These are phyloP conservation scores for Chymomyza fuscimana DNA, from an alignment of 2,888 invertebrate genomes.

Conservation along the genomic window DNA sequence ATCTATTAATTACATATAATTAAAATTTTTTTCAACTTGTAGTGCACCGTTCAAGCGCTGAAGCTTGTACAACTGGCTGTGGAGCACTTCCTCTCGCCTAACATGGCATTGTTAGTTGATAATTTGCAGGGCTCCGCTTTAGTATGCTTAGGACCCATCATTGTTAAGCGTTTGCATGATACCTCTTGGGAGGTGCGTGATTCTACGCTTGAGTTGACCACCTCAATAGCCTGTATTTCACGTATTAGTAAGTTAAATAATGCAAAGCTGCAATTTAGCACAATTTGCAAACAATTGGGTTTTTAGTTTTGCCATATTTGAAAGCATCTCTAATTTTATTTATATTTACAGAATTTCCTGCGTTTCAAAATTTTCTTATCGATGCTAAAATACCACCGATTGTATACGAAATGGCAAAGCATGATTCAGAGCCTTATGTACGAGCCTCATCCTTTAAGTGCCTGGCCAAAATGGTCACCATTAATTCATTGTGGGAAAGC, in stretches of 20 bases:
- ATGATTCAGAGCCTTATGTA: conserved; percentile 88
- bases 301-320: no score
- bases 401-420: conserved; percentile 84
- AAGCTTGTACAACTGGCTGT: conserved; percentile 86
- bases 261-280: background rate
- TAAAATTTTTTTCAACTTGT: conserved; percentile 58
- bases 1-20: background rate
- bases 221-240: conserved; percentile 85
- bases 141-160: conserved; percentile 84
- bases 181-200: conserved; percentile 89
- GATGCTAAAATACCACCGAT: conserved; percentile 84
- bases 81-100: conserved; percentile 88
- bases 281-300: no score
- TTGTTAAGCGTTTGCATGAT: conserved; percentile 86
- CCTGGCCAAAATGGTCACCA: conserved; percentile 84
- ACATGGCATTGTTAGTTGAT: conserved; percentile 87
- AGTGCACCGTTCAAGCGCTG: conserved; percentile 86
- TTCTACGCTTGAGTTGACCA: conserved; percentile 86
- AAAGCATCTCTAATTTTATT: no score
- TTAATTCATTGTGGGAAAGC: conserved; percentile 85
- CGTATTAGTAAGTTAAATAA: conserved; percentile 83
- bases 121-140: conserved; percentile 84
- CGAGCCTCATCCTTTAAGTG: conserved; percentile 88
- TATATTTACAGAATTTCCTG: conserved; percentile 84
- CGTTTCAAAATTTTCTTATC: conserved; percentile 86